phyloP scores from a whole-genome alignment of 2,797 vertebrate genomes.

The Enteromius unitaeniatus region DNA sequence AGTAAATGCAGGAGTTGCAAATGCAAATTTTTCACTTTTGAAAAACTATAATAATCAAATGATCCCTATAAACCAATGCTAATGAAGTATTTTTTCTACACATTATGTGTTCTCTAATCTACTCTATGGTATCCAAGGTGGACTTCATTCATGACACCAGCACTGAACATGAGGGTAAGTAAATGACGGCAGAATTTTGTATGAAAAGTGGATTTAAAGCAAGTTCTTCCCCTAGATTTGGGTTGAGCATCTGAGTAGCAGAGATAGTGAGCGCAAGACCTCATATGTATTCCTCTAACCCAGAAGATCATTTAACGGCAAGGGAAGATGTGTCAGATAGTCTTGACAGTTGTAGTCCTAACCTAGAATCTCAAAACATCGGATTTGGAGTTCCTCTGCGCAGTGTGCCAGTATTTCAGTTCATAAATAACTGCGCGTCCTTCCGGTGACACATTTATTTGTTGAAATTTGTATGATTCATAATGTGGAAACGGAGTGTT shows the following conservation, averaged over 20 bases:
- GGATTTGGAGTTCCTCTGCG: not conserved
- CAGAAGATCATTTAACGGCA: constrained; percentile 13
- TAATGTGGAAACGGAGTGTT: constrained; percentile 49
- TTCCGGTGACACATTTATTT: constrained; percentile 49
- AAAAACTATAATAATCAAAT: not conserved
- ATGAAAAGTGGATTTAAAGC: constrained; percentile 22
- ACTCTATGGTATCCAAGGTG: not conserved
- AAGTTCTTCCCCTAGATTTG: not conserved
- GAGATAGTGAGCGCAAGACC: constrained; percentile 3
- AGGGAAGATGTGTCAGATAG: constrained; percentile 32
- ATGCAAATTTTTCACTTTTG: not conserved
- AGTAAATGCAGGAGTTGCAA: not conserved
- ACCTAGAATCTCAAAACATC: not conserved
- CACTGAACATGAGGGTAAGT: not conserved
- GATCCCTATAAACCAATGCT: not conserved
- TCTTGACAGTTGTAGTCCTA: not conserved
- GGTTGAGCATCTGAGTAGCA: constrained; percentile 9
- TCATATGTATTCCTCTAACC: not conserved
- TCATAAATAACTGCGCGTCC: constrained; percentile 14
- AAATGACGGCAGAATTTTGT: not conserved
- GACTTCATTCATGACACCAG: not conserved
- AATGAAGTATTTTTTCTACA: not conserved
- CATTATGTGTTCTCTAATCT: not conserved
- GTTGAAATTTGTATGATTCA: constrained; percentile 53
- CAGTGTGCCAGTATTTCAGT: not conserved